Evolutionary conservation across 2,797 vertebrate genomes (phyloP).

Genomic region (Anabas testudineus): DNA sequence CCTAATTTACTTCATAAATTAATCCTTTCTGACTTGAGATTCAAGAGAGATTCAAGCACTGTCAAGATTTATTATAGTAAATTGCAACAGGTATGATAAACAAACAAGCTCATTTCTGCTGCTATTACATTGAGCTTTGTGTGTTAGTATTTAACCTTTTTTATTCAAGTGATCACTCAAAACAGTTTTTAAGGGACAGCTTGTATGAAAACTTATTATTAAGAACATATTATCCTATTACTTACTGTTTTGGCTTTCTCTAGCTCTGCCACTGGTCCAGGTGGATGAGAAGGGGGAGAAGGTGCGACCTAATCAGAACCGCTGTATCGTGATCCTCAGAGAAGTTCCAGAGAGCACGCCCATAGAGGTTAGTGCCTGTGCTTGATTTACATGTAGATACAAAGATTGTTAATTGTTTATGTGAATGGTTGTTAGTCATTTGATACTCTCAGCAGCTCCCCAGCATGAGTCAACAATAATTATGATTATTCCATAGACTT

Average conservation of each 20-base stretch:
- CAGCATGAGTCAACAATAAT: not conserved
- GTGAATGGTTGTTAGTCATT: not conserved
- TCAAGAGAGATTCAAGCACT: not conserved
- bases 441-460: not conserved
- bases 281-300: slow-evolving; percentile 99
- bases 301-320: slow-evolving; percentile 99
- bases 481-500: not conserved
- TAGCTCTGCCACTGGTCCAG: slow-evolving; percentile 98
- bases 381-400: not conserved
- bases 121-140: not conserved
- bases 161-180: not conserved
- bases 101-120: not conserved
- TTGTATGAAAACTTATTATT: too few relatives aligned
- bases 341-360: slow-evolving; percentile 97
- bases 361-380: slow-evolving; percentile 87
- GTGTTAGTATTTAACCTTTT: not conserved
- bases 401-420: not conserved
- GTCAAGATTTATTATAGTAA: slow-evolving; percentile 5
- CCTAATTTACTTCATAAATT: slow-evolving; percentile 35
- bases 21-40: slow-evolving; percentile 5
- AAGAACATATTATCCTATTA: not conserved
- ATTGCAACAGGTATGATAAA: slow-evolving; percentile 4
- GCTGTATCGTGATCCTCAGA: slow-evolving; percentile 97
- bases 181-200: too few relatives aligned
- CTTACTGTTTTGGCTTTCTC: slow-evolving; percentile 14